phyloP scores from a whole-genome alignment of 2,888 invertebrate species.

The Bursaphelenchus okinawaensis region DNA sequence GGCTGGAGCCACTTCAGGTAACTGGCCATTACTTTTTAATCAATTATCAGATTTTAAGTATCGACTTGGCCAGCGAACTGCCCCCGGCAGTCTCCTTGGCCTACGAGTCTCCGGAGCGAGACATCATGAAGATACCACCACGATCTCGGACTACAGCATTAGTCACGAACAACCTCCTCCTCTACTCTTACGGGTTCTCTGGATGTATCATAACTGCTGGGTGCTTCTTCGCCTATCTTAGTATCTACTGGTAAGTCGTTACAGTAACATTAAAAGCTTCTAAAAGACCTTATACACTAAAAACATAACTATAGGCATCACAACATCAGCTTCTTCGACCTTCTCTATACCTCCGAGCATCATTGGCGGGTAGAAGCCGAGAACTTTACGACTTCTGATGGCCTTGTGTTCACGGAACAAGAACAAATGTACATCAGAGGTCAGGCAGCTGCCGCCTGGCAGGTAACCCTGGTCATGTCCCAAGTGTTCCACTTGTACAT shows the following conservation, averaged over 20 bases:
- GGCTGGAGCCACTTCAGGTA: conserved; percentile 50
- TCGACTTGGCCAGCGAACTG: conserved; percentile 54
- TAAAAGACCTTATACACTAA: not conserved
- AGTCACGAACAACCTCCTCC: conserved; percentile 45
- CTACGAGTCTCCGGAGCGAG: conserved; percentile 54
- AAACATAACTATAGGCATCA: conserved; percentile 40
- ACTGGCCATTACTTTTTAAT: not conserved
- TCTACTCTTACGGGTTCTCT: conserved; percentile 52
- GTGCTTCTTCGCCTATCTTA: conserved; percentile 48
- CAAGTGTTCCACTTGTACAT: conserved; percentile 56
- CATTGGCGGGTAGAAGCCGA: conserved; percentile 45
- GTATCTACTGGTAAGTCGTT: conserved; percentile 46
- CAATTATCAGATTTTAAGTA: conserved; percentile 43
- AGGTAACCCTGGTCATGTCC: conserved; percentile 53
- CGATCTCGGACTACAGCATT: conserved; percentile 38
- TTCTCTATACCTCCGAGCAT: conserved; percentile 54
- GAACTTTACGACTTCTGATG: conserved; percentile 34
- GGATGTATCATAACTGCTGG: conserved; percentile 52
- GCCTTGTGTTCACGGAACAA: conserved; percentile 34
- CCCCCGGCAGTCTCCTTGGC: conserved; percentile 54
- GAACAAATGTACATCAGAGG: conserved; percentile 51
- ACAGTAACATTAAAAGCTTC: too few species aligned
- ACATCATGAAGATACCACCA: conserved; percentile 53
- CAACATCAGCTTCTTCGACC: conserved; percentile 41
- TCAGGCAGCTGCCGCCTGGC: conserved; percentile 56